Evolutionary conservation across 2,113 vertebrate genomes (phyloP).

Genomic region (Salvelinus namaycush): DNA sequence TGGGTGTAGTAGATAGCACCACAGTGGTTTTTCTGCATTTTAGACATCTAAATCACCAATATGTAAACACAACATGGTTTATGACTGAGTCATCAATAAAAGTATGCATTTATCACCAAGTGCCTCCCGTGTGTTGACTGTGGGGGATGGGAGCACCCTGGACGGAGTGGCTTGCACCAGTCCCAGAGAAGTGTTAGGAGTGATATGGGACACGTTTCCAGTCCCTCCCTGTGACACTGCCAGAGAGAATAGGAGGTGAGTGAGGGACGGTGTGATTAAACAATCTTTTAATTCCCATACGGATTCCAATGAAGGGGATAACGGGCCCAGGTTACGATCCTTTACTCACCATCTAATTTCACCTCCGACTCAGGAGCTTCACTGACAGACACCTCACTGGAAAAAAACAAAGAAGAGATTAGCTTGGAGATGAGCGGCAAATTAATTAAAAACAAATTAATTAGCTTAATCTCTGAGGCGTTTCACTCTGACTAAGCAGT

Average conservation of each 20-base stretch:
- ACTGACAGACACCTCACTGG: slow-evolving; percentile 16
- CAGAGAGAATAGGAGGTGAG: slow-evolving; percentile 15
- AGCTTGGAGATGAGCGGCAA: neutral
- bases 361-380: slow-evolving; percentile 21
- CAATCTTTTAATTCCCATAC: neutral
- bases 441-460: neutral
- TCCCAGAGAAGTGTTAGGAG: slow-evolving; percentile 86
- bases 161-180: slow-evolving; percentile 81
- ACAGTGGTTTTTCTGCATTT: neutral
- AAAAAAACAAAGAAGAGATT: neutral
- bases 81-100: too few relatives aligned
- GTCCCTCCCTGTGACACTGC: slow-evolving; percentile 67
- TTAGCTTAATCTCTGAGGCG: neutral
- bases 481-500: neutral
- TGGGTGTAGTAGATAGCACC: neutral
- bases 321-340: neutral
- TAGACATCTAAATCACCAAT: neutral
- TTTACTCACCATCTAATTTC: slow-evolving; percentile 45
- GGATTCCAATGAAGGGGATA: neutral
- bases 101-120: slow-evolving; percentile 75
- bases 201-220: slow-evolving; percentile 79
- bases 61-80: neutral
- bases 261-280: neutral
- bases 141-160: slow-evolving; percentile 86
- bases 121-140: slow-evolving; percentile 90